These are phyloP conservation scores for Poecilobothrus nobilitatus DNA, from an alignment of 2,888 invertebrate genomes.

Conservation along the genomic window DNA sequence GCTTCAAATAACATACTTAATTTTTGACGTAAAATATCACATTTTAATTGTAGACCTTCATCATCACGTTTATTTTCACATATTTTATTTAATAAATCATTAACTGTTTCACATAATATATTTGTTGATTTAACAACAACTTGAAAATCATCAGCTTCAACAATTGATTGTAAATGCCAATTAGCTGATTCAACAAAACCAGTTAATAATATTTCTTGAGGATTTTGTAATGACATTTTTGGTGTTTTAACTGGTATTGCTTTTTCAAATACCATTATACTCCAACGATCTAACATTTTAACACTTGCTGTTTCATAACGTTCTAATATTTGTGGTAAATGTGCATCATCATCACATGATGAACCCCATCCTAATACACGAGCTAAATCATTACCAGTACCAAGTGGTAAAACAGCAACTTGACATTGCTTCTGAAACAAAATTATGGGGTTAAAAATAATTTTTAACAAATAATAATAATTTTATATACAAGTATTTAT, in stretches of 20 bases:
- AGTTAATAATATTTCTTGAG: conserved; percentile 48
- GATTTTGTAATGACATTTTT: conserved; percentile 46
- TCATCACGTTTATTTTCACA: conserved; percentile 54
- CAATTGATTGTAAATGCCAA: conserved; percentile 73
- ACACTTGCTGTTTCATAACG: conserved; percentile 94
- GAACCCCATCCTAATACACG: conserved; percentile 94
- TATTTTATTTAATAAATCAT: conserved; percentile 60
- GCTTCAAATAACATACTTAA: conserved; percentile 64
- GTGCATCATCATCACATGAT: conserved; percentile 90
- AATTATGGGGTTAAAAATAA: background rate
- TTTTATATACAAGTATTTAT: background rate
- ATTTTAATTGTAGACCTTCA: conserved; percentile 56
- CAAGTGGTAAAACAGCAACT: conserved; percentile 88
- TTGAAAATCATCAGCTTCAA: conserved; percentile 70
- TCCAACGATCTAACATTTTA: conserved; percentile 96
- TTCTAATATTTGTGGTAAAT: conserved; percentile 82
- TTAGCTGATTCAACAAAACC: conserved; percentile 71
- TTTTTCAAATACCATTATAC: conserved; percentile 87
- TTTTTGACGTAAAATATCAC: conserved; percentile 64
- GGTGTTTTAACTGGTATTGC: conserved; percentile 54
- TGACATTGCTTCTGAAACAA: conserved; percentile 72
- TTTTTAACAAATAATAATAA: background rate
- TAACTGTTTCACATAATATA: conserved; percentile 68
- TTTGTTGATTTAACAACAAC: conserved; percentile 65
- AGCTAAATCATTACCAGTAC: conserved; percentile 94